Evolutionary conservation across 1,140 invertebrate species (phyloP), one percentile per base, ranked within the genome.

Genomic region (Drosophila prosaltans): DNA sequence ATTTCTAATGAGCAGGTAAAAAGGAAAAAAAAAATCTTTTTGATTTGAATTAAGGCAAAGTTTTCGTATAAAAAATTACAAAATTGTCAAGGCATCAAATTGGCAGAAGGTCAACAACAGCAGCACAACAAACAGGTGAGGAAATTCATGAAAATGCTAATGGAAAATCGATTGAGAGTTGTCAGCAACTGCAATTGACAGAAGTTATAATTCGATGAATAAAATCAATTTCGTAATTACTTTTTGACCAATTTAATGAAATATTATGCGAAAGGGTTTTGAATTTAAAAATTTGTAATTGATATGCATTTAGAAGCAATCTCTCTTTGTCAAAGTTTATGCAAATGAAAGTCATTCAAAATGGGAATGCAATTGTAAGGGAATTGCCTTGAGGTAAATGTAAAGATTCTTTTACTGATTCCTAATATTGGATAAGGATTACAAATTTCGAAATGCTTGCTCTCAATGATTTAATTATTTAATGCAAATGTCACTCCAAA

Each of bases 71-170:
- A 89, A 88, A 88, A 89, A 89, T 89, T 84, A 84, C 16, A 9
- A 89, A 89, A 89, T 89, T 89, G 85, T 84, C 78, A 89, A 89
- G 74, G 84, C 80, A 81, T 89, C 81, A 89, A 89, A 89, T 89
- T 89, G 80, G 85, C 45, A 51, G 45, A 51, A 51, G 84, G 80
- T 84, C 80, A 59, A 45, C 24, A n/a, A 83, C 80, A 59, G 40
- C 24, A n/a, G 21, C 11, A 32, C 10, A 32, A 26, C 11, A 55
- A 16, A 16, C 60, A 68, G 51, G 71, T 69, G 66, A 54, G 21
- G 41, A 65, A 60, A 51, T 60, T 26, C 10, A 26, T 9, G 24
- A 51, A 51, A 51, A 51, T 51, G 45, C 9, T 26, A 51, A 51
- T 51, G 8, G 8, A 51, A 51, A 51, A 26, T 51, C 1, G 9